phyloP scores from a whole-genome alignment of 1,140 invertebrate species.

The Ceratina australensis region DNA sequence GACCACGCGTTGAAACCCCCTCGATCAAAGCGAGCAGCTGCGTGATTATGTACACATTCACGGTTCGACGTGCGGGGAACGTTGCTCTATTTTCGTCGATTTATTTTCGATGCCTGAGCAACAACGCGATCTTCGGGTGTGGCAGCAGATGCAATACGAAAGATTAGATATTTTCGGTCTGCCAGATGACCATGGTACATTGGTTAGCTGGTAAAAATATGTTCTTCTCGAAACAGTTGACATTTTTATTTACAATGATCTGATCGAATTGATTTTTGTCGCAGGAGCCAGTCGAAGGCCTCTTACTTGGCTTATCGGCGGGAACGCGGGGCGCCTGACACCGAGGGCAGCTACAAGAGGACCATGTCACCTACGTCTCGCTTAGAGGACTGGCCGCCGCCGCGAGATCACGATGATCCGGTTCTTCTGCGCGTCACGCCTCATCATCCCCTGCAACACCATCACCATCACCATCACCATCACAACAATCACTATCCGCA shows the following conservation, averaged over 20 bases:
- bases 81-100: constrained; percentile 21
- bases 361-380: constrained; percentile 86
- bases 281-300: constrained; percentile 89
- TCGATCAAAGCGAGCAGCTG: neutral
- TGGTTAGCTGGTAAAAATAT: neutral
- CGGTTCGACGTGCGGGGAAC: neutral
- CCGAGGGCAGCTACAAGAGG: constrained; percentile 87
- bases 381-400: constrained; percentile 74
- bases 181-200: too few relatives aligned
- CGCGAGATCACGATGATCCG: constrained; percentile 69
- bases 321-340: constrained; percentile 84
- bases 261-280: constrained; percentile 67
- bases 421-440: constrained; percentile 73
- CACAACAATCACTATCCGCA: constrained; percentile 61
- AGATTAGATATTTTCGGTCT: neutral
- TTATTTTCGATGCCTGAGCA: constrained; percentile 19
- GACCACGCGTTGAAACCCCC: neutral
- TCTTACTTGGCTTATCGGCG: constrained; percentile 86
- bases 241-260: too few relatives aligned
- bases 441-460: constrained; percentile 64
- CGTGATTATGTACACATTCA: constrained; percentile 14
- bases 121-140: neutral
- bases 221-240: too few relatives aligned
- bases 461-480: constrained; percentile 56
- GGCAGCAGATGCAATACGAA: neutral